A percentile compares a stretch with the other conserved stretches of the same genome.
Evolutionary conservation across 2,797 vertebrate species (phyloP).

Genomic region (Sorex maritimensis): DNA sequence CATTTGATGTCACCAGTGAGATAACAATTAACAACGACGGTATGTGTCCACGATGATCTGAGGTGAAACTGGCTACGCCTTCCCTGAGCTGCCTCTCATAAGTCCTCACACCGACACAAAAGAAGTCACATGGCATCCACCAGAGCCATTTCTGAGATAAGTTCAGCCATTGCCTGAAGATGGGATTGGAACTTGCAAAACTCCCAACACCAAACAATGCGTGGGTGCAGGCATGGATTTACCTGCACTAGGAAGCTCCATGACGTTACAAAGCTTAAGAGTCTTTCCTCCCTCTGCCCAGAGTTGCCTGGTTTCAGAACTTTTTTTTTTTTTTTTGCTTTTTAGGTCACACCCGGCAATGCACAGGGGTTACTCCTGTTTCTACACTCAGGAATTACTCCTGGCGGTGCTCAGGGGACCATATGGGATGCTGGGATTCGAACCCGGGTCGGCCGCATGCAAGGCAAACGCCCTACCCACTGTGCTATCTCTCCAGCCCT

Average conservation of each 20-base stretch:
- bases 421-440: too few relatives aligned
- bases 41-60: neutral
- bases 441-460: too few relatives aligned
- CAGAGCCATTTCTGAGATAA: neutral
- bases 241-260: neutral
- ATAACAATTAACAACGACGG: neutral
- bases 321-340: too few relatives aligned
- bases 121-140: neutral
- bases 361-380: too few relatives aligned
- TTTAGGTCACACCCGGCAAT: too few relatives aligned
- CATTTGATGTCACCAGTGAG: neutral
- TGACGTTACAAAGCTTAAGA: neutral
- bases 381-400: too few relatives aligned
- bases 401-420: too few relatives aligned
- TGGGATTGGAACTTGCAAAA: neutral
- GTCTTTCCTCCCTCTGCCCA: neutral
- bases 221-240: neutral
- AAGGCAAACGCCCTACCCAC: too few relatives aligned
- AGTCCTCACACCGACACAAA: neutral
- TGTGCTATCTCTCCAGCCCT: too few relatives aligned
- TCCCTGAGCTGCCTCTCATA: neutral
- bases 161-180: neutral
- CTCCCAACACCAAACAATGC: neutral
- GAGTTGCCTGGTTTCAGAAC: conserved; percentile 10
- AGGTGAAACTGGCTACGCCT: neutral